phyloP scores from a whole-genome alignment of 35 echinoderm and acorn worm genomes.

The Lytechinus variegatus region DNA sequence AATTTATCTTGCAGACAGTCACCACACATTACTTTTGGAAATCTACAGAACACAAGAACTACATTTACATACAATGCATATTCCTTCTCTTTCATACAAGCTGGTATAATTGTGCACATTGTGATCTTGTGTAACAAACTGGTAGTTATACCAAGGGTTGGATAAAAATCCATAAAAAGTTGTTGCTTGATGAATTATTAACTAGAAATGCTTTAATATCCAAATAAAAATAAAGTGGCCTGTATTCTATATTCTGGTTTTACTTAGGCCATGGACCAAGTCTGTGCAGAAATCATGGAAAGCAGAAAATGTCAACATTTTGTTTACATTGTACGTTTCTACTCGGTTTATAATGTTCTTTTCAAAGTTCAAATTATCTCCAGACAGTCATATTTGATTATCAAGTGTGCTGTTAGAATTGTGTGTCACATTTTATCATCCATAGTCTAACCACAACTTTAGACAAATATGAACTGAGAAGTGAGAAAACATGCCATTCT shows the following conservation, averaged over 20 bases:
- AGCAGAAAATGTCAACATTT: no score
- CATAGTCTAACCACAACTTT: not conserved
- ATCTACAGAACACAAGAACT: slow-evolving; percentile 15
- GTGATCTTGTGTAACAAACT: not conserved
- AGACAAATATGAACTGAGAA: not conserved
- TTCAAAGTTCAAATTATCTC: no score
- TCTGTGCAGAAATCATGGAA: no score
- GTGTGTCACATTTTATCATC: no score
- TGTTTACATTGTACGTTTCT: no score
- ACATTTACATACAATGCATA: not conserved
- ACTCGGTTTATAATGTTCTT: no score
- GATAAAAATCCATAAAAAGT: not conserved
- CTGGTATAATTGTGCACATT: not conserved
- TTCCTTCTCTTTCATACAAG: not conserved
- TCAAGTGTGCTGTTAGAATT: no score
- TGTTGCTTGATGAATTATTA: not conserved
- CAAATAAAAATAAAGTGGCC: no score
- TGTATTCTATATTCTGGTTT: no score
- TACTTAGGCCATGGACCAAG: no score
- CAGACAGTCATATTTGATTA: no score
- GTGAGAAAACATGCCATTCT: not conserved
- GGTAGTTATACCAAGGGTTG: not conserved
- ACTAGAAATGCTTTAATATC: no score
- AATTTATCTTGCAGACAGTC: not conserved
- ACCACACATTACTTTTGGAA: slow-evolving; percentile 12